phyloP scores from a whole-genome alignment of 2,888 invertebrate genomes.

The Aethes cnicana region DNA sequence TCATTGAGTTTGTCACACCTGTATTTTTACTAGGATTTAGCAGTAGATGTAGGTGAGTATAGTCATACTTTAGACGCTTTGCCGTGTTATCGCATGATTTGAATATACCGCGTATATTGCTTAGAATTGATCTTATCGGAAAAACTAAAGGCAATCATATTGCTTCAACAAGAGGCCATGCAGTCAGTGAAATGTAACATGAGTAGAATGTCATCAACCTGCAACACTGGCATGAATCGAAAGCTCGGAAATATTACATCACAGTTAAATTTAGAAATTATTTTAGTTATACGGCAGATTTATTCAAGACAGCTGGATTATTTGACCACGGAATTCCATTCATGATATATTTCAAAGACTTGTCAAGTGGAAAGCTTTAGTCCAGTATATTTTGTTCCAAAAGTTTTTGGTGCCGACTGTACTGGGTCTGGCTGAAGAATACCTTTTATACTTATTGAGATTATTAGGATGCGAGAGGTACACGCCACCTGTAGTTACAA shows the following conservation, averaged over 20 bases:
- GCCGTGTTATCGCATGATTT: conserved; percentile 64
- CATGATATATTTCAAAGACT: not conserved
- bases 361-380: not conserved
- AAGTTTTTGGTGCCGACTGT: conserved; percentile 6
- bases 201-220: too few relatives aligned
- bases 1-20: conserved; percentile 58
- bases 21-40: conserved; percentile 64
- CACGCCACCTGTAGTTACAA: conserved; percentile 12
- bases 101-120: conserved; percentile 48
- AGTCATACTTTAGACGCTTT: conserved; percentile 67
- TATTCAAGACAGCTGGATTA: too few relatives aligned
- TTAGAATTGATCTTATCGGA: conserved; percentile 21
- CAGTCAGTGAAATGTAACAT: too few relatives aligned
- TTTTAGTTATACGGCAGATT: too few relatives aligned
- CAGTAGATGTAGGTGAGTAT: conserved; percentile 60
- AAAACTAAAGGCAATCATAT: not conserved
- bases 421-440: not conserved
- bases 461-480: conserved; percentile 19
- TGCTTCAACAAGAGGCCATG: too few relatives aligned
- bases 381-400: conserved; percentile 3
- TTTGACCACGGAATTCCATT: too few relatives aligned
- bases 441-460: conserved; percentile 21
- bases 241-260: too few relatives aligned
- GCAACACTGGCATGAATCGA: too few relatives aligned
- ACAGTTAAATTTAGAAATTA: too few relatives aligned